These are phyloP conservation scores for Serrognathus titanus DNA, from an alignment of 2,888 invertebrate genomes.

Conservation along the genomic window DNA sequence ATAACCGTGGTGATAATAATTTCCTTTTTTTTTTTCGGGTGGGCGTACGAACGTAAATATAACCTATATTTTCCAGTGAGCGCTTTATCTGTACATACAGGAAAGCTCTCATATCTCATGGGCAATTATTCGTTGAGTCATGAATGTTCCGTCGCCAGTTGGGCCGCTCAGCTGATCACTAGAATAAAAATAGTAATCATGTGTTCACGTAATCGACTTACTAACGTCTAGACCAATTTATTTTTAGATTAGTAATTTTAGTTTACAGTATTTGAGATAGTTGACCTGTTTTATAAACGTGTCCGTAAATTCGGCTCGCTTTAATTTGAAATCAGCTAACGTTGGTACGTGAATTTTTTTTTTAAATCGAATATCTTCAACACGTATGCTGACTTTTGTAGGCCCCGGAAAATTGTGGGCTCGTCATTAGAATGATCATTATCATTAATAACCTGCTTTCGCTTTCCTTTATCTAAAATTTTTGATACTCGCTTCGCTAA, in stretches of 20 bases:
- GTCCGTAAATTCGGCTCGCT: background rate
- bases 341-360: no score
- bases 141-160: background rate
- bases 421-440: background rate
- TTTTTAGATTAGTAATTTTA: conserved; percentile 18
- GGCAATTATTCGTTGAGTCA: background rate
- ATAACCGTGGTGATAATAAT: no score
- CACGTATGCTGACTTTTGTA: no score
- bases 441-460: background rate
- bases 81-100: no score
- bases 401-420: background rate
- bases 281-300: conserved; percentile 13
- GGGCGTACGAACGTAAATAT: no score
- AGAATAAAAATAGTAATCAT: conserved; percentile 12
- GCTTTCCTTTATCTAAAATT: background rate
- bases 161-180: background rate
- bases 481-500: background rate
- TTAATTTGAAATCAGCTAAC: no score
- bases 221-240: conserved; percentile 22
- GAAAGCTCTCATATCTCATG: no score
- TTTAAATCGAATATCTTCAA: no score
- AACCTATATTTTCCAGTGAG: no score
- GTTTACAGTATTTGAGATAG: conserved; percentile 13
- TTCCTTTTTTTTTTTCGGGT: no score
- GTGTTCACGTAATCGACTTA: conserved; percentile 19